Conservation (phyloP, 1,140 invertebrate species). For the Caenorhabditis remanei region DNA sequence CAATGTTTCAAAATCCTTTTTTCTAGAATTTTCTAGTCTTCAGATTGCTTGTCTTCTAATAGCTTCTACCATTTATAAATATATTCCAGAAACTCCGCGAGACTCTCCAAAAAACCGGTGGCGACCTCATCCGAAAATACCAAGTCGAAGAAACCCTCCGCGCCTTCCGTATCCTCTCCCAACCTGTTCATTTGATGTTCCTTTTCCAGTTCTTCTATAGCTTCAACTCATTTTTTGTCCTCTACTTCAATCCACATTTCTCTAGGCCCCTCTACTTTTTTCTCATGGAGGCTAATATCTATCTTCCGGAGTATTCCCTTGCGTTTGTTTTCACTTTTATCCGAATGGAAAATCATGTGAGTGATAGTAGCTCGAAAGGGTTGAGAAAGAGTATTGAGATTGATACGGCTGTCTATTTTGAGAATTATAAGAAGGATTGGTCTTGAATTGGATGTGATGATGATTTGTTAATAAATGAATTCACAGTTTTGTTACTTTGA, state of each 20-base stretch:
- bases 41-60: neutral
- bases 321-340: constrained; percentile 9
- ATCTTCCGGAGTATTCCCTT: neutral
- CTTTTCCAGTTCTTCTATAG: neutral
- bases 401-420: constrained; percentile 4
- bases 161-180: neutral
- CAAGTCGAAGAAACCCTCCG: constrained; percentile 9
- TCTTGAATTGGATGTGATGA: neutral
- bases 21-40: neutral
- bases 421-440: constrained; percentile 3
- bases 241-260: neutral
- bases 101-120: neutral
- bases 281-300: neutral
- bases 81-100: constrained; percentile 10
- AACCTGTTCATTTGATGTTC: neutral
- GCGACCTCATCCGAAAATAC: constrained; percentile 7
- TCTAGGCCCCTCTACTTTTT: neutral
- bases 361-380: constrained; percentile 8
- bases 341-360: neutral
- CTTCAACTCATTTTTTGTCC: constrained; percentile 2
- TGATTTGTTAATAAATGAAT: too few species aligned
- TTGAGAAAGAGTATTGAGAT: constrained; percentile 5
- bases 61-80: neutral
- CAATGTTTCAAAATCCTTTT: too few species aligned
- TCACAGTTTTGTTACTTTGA: too few species aligned